Conservation (phyloP, 2,888 invertebrate genomes). For the Stomorhina lunata region DNA sequence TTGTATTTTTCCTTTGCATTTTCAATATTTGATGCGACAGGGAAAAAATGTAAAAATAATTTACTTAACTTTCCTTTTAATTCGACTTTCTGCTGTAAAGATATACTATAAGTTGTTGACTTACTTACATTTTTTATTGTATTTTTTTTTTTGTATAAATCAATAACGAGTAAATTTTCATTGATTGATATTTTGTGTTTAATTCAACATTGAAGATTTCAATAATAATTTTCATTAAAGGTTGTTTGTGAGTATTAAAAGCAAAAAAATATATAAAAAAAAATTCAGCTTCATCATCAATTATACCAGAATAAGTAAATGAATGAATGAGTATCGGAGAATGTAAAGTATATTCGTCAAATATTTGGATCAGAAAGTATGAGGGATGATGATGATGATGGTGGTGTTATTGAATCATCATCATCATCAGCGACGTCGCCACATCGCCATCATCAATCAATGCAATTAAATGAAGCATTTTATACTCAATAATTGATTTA, state of each 20-base stretch:
- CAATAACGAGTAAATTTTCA: constrained; percentile 46
- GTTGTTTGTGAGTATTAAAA: constrained; percentile 39
- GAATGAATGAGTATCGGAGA: not conserved
- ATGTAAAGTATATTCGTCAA: not conserved
- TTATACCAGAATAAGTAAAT: constrained; percentile 16
- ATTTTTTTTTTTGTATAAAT: constrained; percentile 9
- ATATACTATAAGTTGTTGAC: no score
- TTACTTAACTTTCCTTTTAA: not conserved
- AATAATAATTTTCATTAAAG: constrained; percentile 48
- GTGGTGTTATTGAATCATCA: constrained; percentile 49
- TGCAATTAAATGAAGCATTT: constrained; percentile 66
- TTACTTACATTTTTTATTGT: not conserved
- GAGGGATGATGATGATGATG: not conserved
- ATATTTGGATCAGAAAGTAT: not conserved
- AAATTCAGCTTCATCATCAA: constrained; percentile 47
- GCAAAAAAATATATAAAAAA: not conserved
- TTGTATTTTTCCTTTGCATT: not conserved
- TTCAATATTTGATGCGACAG: no score
- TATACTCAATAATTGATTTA: constrained; percentile 62
- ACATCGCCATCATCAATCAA: constrained; percentile 60
- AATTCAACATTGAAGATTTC: constrained; percentile 39
- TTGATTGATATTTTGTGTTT: constrained; percentile 41
- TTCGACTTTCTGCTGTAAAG: not conserved
- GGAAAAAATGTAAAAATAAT: constrained; percentile 1
- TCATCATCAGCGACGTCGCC: constrained; percentile 4